A percentile compares a stretch with the other conserved stretches of the same genome.
phyloP scores from a whole-genome alignment of 2,797 vertebrate genomes.

The Oreortyx pictus region DNA sequence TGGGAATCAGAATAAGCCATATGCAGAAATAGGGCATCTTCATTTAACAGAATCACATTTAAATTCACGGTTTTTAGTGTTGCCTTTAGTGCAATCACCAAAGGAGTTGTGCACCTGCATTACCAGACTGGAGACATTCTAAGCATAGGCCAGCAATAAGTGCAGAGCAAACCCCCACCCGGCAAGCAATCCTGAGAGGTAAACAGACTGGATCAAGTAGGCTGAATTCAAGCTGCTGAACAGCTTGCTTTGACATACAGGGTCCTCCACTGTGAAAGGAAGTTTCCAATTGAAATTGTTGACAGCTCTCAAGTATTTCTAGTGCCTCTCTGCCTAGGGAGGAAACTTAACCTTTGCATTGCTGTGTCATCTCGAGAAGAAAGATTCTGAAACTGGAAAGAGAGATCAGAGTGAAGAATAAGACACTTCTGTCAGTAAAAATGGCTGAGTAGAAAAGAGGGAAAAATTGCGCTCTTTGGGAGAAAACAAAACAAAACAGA shows the following conservation, averaged over 20 bases:
- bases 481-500: conserved; percentile 48
- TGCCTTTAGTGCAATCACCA: background rate
- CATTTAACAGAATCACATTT: background rate
- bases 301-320: conserved; percentile 51
- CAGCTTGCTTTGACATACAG: conserved; percentile 53
- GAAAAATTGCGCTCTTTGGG: background rate
- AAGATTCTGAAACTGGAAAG: conserved; percentile 29
- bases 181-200: background rate
- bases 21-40: background rate
- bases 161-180: background rate
- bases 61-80: background rate
- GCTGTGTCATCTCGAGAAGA: background rate
- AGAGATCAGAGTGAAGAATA: conserved; percentile 22
- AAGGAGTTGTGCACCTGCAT: background rate
- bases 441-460: background rate
- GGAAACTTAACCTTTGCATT: conserved; percentile 42
- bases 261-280: conserved; percentile 40
- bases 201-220: conserved; percentile 54
- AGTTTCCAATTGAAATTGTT: conserved; percentile 39
- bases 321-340: conserved; percentile 26
- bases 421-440: conserved; percentile 10
- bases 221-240: conserved; percentile 46
- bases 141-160: background rate
- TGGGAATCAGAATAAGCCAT: background rate
- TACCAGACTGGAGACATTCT: background rate